phyloP scores from a whole-genome alignment of 2,797 vertebrate species.

The Rousettus madagascariensis region DNA sequence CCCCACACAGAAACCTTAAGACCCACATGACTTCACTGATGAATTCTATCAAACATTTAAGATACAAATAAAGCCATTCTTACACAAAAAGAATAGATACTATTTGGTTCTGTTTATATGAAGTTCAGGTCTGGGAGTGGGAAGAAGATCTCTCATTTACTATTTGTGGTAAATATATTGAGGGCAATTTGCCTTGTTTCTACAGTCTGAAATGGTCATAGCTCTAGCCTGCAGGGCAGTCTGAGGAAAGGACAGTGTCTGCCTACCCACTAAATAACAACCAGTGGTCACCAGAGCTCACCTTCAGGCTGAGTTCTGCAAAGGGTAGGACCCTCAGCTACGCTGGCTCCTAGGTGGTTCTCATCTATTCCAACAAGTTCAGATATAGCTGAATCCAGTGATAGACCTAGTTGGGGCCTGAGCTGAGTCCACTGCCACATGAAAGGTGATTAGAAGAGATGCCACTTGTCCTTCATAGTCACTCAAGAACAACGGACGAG shows the following conservation, averaged over 20 bases:
- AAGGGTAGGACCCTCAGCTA: background rate
- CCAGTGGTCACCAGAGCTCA: background rate
- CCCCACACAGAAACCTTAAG: background rate
- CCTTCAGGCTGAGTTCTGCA: no score
- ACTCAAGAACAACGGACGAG: background rate
- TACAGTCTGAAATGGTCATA: accelerated
- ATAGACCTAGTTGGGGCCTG: background rate
- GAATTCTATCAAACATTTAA: background rate
- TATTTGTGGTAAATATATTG: background rate
- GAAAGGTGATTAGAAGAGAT: background rate
- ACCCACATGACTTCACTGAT: background rate
- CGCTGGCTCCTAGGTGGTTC: background rate
- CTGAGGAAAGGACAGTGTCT: background rate
- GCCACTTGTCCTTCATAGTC: background rate
- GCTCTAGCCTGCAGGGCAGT: background rate
- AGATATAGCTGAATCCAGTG: background rate
- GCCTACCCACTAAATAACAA: no score
- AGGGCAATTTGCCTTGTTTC: background rate
- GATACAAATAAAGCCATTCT: background rate
- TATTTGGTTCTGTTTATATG: background rate
- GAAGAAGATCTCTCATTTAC: background rate
- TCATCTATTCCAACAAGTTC: background rate
- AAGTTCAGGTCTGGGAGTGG: background rate
- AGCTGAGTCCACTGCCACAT: background rate
- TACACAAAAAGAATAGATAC: background rate